A percentile compares a stretch with the other conserved stretches of the same genome.
Evolutionary conservation across 2,797 vertebrate species (phyloP).

Genomic region (Sibirionetta formosa): DNA sequence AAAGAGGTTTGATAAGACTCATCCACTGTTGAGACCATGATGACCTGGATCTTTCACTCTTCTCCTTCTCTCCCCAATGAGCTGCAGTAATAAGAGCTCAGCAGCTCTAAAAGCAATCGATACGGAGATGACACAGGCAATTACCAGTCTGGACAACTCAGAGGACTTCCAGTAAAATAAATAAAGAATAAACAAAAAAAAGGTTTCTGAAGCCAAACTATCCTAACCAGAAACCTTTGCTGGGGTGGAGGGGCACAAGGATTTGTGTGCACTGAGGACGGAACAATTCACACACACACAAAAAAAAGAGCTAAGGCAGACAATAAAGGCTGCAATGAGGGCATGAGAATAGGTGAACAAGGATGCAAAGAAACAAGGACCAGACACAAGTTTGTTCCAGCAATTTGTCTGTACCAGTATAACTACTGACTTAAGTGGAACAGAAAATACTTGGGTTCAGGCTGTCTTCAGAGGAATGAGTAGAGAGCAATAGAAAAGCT

Average conservation of each 20-base stretch:
- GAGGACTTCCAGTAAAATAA: constrained; percentile 76
- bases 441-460: not conserved
- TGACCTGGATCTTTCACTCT: constrained; percentile 75
- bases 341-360: not conserved
- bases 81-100: constrained; percentile 76
- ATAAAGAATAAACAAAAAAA: constrained; percentile 61
- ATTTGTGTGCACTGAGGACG: not conserved
- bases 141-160: constrained; percentile 76
- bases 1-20: constrained; percentile 76
- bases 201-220: constrained; percentile 37
- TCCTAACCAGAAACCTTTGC: constrained; percentile 3
- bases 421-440: not conserved
- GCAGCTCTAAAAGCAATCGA: constrained; percentile 81
- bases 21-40: constrained; percentile 49
- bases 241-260: not conserved
- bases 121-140: constrained; percentile 74
- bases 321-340: not conserved
- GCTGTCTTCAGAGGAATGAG: not conserved
- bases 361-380: not conserved
- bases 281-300: not conserved
- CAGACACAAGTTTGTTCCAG: not conserved
- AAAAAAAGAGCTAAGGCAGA: not conserved
- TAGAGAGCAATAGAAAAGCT: not conserved
- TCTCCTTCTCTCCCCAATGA: constrained; percentile 61
- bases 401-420: not conserved